Percentiles rank a stretch among this genome's conserved stretches.
phyloP scores from a whole-genome alignment of 2,888 invertebrate genomes.

The Drosophila mayaguana region DNA sequence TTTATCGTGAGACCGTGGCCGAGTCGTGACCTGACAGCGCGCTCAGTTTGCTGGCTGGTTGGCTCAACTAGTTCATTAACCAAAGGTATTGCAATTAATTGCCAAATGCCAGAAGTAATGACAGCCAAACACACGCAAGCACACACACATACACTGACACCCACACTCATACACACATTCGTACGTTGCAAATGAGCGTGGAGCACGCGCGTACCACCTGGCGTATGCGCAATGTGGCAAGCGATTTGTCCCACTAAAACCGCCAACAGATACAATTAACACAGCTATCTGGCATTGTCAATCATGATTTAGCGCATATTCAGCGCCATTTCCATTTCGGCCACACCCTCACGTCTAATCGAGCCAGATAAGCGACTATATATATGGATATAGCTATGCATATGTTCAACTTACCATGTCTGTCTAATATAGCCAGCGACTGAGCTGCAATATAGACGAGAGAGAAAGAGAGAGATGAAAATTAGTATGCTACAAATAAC shows the following conservation, averaged over 20 bases:
- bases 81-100: slow-evolving; percentile 65
- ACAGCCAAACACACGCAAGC: slow-evolving; percentile 11
- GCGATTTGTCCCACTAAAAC: slow-evolving; percentile 46
- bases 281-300: slow-evolving; percentile 43
- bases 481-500: slow-evolving; percentile 21
- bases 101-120: slow-evolving; percentile 46
- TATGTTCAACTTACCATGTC: slow-evolving; percentile 20
- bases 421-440: neutral
- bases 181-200: slow-evolving; percentile 36
- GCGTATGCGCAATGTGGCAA: slow-evolving; percentile 52
- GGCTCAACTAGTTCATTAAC: slow-evolving; percentile 66
- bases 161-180: neutral
- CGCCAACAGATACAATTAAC: slow-evolving; percentile 50
- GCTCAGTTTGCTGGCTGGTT: slow-evolving; percentile 10
- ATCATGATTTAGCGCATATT: slow-evolving; percentile 39
- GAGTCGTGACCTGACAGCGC: slow-evolving; percentile 39
- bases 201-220: slow-evolving; percentile 52
- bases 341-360: slow-evolving; percentile 16
- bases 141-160: neutral
- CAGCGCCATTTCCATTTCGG: slow-evolving; percentile 8
- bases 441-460: slow-evolving; percentile 19
- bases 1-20: slow-evolving; percentile 41
- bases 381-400: neutral
- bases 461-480: neutral
- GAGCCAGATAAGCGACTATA: slow-evolving; percentile 6